Evolutionary conservation across 2,888 invertebrate species (phyloP).

Genomic region (Thumatha senex): DNA sequence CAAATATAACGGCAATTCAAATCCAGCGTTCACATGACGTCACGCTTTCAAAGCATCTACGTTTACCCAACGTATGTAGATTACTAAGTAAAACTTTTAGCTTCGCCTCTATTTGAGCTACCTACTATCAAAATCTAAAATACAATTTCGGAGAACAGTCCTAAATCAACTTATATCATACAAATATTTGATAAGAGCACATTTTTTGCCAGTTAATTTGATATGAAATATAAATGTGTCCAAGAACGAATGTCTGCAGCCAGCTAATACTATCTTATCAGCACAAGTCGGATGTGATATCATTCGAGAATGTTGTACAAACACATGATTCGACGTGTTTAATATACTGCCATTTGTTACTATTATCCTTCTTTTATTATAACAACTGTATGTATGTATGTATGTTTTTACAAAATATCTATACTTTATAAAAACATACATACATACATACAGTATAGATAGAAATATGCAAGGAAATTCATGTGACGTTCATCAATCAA

Average conservation of each 20-base stretch:
- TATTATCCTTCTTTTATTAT: constrained; percentile 11
- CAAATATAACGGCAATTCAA: too few relatives aligned
- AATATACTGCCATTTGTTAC: constrained; percentile 7
- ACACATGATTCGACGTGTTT: constrained; percentile 20
- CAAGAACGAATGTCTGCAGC: constrained; percentile 14
- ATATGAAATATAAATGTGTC: constrained; percentile 25
- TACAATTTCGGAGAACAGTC: constrained; percentile 1
- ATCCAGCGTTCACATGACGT: too few relatives aligned
- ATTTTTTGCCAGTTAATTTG: constrained; percentile 10
- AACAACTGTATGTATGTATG: constrained; percentile 1
- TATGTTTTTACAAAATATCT: too few relatives aligned
- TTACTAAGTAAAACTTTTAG: neutral
- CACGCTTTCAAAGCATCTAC: too few relatives aligned
- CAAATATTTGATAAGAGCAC: constrained; percentile 1
- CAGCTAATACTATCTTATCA: constrained; percentile 32
- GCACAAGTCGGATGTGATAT: constrained; percentile 29
- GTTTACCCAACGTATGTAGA: neutral
- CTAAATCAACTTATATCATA: constrained; percentile 1
- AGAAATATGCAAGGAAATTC: too few relatives aligned
- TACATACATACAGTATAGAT: too few relatives aligned
- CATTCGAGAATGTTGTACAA: constrained; percentile 21
- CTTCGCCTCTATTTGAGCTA: neutral
- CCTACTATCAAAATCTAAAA: neutral
- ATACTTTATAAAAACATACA: too few relatives aligned
- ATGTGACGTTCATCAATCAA: too few relatives aligned